phyloP scores from a whole-genome alignment of 2,888 invertebrate species.

The Zhuqinia jingwanae region DNA sequence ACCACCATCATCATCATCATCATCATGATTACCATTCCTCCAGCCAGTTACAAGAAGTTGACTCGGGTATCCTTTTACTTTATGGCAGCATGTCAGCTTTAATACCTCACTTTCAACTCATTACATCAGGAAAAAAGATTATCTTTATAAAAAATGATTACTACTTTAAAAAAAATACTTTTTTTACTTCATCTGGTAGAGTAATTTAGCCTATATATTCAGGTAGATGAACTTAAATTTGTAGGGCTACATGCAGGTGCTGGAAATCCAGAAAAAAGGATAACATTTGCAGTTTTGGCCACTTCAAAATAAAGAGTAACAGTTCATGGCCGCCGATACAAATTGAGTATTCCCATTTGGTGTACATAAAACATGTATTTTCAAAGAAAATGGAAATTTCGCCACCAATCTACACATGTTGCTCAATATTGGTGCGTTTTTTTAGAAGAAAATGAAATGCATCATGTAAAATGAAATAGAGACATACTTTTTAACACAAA shows the following conservation, averaged over 20 bases:
- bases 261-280: not conserved
- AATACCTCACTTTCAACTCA: too few relatives aligned
- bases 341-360: too few relatives aligned
- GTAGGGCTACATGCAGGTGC: too few relatives aligned
- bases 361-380: not conserved
- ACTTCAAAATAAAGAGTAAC: not conserved
- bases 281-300: too few relatives aligned
- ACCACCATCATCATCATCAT: not conserved
- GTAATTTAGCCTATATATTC: too few relatives aligned
- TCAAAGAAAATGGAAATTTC: not conserved
- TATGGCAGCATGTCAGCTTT: not conserved
- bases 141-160: too few relatives aligned
- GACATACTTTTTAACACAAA: not conserved
- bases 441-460: not conserved
- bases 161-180: too few relatives aligned
- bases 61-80: not conserved
- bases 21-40: not conserved
- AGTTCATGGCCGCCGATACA: too few relatives aligned
- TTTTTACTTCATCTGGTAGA: too few relatives aligned
- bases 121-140: too few relatives aligned
- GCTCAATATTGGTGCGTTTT: not conserved
- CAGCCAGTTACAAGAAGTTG: not conserved
- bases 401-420: slow-evolving; percentile 1
- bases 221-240: too few relatives aligned
- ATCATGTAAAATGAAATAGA: too few relatives aligned